phyloP scores from a whole-genome alignment of 1,140 invertebrate genomes.

The Pseudachorutes palmiensis region DNA sequence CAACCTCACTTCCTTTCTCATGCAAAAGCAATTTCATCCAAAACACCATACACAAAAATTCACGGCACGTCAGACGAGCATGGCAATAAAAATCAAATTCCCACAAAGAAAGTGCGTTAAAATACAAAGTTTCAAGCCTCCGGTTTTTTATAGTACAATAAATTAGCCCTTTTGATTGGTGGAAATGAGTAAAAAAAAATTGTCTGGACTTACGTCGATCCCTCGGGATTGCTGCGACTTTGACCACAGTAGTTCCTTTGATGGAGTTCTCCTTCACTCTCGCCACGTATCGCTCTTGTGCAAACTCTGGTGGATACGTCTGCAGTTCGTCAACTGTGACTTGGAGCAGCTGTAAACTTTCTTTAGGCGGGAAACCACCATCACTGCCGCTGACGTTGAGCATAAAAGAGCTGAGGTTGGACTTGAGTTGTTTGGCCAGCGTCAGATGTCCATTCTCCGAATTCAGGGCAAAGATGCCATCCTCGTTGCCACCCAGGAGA shows the following conservation, averaged over 20 bases:
- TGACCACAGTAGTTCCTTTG: constrained; percentile 64
- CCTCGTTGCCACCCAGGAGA: constrained; percentile 65
- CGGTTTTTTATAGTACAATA: too few species aligned
- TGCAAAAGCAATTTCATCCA: too few species aligned
- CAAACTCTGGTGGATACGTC: constrained; percentile 71
- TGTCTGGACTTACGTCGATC: constrained; percentile 43
- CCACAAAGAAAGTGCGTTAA: too few species aligned
- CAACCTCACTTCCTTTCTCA: background rate
- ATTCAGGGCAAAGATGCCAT: constrained; percentile 72
- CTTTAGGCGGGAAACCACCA: constrained; percentile 61
- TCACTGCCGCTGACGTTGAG: constrained; percentile 74
- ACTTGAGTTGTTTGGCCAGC: constrained; percentile 58
- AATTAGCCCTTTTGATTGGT: too few species aligned
- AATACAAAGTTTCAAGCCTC: too few species aligned
- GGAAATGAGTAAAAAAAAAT: too few species aligned
- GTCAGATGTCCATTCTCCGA: constrained; percentile 66
- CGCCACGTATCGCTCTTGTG: constrained; percentile 58
- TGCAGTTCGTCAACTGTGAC: constrained; percentile 62
- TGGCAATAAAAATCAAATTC: too few species aligned
- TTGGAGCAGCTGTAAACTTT: constrained; percentile 52
- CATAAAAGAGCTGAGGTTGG: constrained; percentile 49
- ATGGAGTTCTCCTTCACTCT: constrained; percentile 61
- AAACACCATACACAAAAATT: too few species aligned
- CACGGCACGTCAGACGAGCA: too few species aligned
- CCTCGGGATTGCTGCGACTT: constrained; percentile 63